A percentile compares a stretch with the other conserved stretches of the same genome.
Conservation (phyloP, 2,888 invertebrate genomes). For the Nebria brevicollis region DNA sequence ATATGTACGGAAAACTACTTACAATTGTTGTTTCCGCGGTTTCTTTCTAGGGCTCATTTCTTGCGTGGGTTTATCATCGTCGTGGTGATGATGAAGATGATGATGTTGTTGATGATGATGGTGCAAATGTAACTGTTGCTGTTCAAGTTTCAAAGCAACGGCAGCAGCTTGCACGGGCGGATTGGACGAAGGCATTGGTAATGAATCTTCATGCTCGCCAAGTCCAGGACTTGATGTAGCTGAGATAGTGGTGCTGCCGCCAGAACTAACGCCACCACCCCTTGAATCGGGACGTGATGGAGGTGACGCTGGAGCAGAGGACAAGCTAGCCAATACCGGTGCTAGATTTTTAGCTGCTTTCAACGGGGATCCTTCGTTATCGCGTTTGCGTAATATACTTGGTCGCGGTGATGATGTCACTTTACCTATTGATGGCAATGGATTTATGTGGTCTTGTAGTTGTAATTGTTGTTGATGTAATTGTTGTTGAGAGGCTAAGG, state of each 20-base stretch:
- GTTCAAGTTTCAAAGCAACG: constrained; percentile 47
- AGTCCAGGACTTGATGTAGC: constrained; percentile 85
- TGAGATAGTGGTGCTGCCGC: constrained; percentile 87
- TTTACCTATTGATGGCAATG: constrained; percentile 44
- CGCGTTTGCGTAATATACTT: constrained; percentile 88
- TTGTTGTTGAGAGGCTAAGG: constrained; percentile 45
- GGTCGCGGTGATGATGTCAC: constrained; percentile 73
- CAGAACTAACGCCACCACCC: constrained; percentile 61
- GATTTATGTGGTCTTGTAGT: constrained; percentile 54
- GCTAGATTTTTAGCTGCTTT: constrained; percentile 73
- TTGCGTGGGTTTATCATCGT: constrained; percentile 65
- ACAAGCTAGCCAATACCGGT: constrained; percentile 59
- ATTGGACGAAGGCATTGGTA: constrained; percentile 52
- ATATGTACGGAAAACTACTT: constrained; percentile 58
- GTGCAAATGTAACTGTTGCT: constrained; percentile 42
- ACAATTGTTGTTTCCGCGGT: constrained; percentile 90
- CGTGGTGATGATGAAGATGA: constrained; percentile 51
- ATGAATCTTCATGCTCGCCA: constrained; percentile 67
- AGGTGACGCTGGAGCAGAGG: constrained; percentile 57
- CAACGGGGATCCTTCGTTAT: constrained; percentile 78
- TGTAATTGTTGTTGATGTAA: constrained; percentile 44
- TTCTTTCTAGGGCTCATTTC: constrained; percentile 88
- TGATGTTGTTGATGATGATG: constrained; percentile 41
- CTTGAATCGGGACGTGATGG: constrained; percentile 61
- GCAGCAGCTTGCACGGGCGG: constrained; percentile 53